phyloP scores from a whole-genome alignment of 2,888 invertebrate genomes.

The Macrophya annulata region DNA sequence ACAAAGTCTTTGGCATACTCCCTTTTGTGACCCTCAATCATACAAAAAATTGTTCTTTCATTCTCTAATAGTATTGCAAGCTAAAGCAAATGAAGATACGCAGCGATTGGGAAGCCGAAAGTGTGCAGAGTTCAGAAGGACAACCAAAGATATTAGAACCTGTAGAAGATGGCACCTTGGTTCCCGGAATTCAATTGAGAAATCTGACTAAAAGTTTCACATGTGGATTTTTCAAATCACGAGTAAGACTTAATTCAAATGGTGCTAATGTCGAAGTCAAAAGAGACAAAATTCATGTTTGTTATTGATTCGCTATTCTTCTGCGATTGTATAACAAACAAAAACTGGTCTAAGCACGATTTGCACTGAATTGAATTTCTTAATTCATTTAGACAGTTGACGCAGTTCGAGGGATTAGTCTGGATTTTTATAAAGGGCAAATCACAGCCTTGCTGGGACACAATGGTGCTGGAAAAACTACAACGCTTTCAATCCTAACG shows the following conservation, averaged over 20 bases:
- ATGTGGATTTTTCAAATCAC: constrained; percentile 60
- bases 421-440: constrained; percentile 91
- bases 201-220: constrained; percentile 78
- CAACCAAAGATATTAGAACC: constrained; percentile 74
- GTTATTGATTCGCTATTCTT: neutral
- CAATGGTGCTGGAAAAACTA: constrained; percentile 94
- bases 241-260: neutral
- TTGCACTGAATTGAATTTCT: neutral
- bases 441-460: constrained; percentile 94
- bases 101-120: constrained; percentile 68
- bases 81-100: constrained; percentile 72
- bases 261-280: neutral
- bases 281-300: neutral
- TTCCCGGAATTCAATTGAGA: constrained; percentile 80
- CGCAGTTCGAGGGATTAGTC: constrained; percentile 81
- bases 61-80: constrained; percentile 55
- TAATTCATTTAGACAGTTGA: constrained; percentile 68
- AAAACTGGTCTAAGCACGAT: neutral
- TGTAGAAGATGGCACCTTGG: constrained; percentile 68
- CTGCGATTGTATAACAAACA: neutral
- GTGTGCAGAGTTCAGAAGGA: constrained; percentile 67
- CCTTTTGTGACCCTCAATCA: neutral
- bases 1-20: neutral
- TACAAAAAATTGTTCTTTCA: neutral
- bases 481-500: constrained; percentile 89